These are phyloP conservation scores for Spermophilus dauricus DNA, from an alignment of 2,113 vertebrate species.

Conservation along the genomic window DNA sequence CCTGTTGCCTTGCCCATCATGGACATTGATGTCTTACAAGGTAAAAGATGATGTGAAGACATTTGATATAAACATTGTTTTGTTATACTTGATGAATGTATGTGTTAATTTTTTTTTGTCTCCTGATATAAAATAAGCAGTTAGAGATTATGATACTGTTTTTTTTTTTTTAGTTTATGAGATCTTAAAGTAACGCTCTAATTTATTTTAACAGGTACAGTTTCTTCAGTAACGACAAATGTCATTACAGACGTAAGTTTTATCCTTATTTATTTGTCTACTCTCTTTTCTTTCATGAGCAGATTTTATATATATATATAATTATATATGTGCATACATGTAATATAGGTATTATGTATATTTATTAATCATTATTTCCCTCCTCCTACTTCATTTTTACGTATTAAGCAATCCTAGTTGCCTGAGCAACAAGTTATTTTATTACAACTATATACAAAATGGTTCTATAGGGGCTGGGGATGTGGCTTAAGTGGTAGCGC, in stretches of 20 bases:
- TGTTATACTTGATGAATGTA: slow-evolving; percentile 21
- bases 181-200: slow-evolving; percentile 52
- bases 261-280: slow-evolving; percentile 49
- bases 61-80: slow-evolving; percentile 27
- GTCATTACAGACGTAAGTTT: slow-evolving; percentile 95
- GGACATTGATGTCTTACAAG: slow-evolving; percentile 90
- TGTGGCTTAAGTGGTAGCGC: no score
- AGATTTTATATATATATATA: not conserved
- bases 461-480: not conserved
- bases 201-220: slow-evolving; percentile 89
- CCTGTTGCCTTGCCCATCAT: slow-evolving; percentile 87
- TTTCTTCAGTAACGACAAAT: slow-evolving; percentile 93
- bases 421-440: slow-evolving; percentile 42
- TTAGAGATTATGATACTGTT: slow-evolving; percentile 57
- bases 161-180: slow-evolving; percentile 12
- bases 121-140: slow-evolving; percentile 34
- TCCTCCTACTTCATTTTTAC: not conserved
- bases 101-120: slow-evolving; percentile 52
- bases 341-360: slow-evolving; percentile 26
- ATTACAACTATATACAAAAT: slow-evolving; percentile 5
- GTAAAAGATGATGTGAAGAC: slow-evolving; percentile 84
- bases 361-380: slow-evolving; percentile 17
- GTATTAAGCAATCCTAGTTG: not conserved
- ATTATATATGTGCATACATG: not conserved
- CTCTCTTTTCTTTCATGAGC: not conserved